Evolutionary conservation across 2,113 vertebrate genomes (phyloP).

Genomic region (Cephalopterus ornatus): DNA sequence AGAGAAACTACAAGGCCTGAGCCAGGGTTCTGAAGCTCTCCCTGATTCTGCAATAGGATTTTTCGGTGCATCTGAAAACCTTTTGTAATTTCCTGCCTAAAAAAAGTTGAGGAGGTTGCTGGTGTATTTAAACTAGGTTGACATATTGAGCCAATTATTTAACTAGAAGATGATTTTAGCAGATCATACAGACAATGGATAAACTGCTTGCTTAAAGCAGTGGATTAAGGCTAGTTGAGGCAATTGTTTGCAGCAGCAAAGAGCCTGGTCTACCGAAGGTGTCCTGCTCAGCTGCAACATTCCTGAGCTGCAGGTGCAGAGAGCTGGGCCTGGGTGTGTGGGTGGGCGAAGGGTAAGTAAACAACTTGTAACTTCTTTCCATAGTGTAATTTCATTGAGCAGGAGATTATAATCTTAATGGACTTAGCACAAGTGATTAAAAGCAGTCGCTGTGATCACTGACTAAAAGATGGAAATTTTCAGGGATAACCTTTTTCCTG

Average conservation of each 20-base stretch:
- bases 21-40: background rate
- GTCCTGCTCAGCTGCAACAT: rapidly evolving
- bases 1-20: background rate
- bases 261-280: background rate
- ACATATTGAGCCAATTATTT: background rate
- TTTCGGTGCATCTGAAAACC: background rate
- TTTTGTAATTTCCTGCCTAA: background rate
- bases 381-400: background rate
- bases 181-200: background rate
- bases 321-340: background rate
- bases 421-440: rapidly evolving
- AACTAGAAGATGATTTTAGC: background rate
- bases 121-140: background rate
- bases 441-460: background rate
- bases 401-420: background rate
- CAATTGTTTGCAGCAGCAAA: background rate
- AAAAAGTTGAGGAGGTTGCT: background rate
- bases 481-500: background rate
- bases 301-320: background rate
- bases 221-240: background rate
- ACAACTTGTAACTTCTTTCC: background rate
- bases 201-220: background rate
- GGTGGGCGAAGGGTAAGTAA: background rate
- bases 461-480: background rate
- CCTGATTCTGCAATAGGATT: background rate